A percentile compares a stretch with the other conserved stretches of the same genome.
Evolutionary conservation across 2,797 vertebrate genomes (phyloP).

Genomic region (Protonibea diacanthus): DNA sequence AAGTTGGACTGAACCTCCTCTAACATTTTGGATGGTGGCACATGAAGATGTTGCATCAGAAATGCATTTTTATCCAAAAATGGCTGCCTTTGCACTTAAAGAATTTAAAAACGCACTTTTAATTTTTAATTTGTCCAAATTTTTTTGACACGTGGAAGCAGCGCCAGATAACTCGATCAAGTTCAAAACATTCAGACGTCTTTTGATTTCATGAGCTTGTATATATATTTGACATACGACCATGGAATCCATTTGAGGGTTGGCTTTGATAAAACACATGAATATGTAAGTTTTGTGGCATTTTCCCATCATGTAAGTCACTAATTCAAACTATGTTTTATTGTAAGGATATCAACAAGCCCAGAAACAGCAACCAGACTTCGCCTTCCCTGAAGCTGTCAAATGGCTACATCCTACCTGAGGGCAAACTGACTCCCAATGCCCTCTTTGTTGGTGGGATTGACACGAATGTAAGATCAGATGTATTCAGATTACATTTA

Average conservation of each 20-base stretch:
- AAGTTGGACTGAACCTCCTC: too few species aligned
- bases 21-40: too few species aligned
- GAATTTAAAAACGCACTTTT: too few species aligned
- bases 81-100: too few species aligned
- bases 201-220: not conserved
- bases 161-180: not conserved
- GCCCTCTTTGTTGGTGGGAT: constrained; percentile 97
- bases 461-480: constrained; percentile 89
- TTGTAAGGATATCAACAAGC: constrained; percentile 77
- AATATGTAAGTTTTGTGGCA: not conserved
- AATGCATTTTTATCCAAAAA: too few species aligned
- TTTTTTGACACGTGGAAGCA: not conserved
- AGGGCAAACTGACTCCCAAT: constrained; percentile 95
- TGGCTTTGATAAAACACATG: not conserved
- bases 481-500: not conserved
- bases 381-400: constrained; percentile 78
- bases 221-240: not conserved
- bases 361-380: constrained; percentile 72
- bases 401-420: constrained; percentile 94
- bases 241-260: not conserved
- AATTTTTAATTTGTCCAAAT: too few species aligned
- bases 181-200: not conserved
- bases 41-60: too few species aligned
- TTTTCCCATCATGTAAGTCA: not conserved
- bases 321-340: not conserved